phyloP scores from a whole-genome alignment of 2,797 vertebrate genomes.

The Pseudotriccus pelzelni region DNA sequence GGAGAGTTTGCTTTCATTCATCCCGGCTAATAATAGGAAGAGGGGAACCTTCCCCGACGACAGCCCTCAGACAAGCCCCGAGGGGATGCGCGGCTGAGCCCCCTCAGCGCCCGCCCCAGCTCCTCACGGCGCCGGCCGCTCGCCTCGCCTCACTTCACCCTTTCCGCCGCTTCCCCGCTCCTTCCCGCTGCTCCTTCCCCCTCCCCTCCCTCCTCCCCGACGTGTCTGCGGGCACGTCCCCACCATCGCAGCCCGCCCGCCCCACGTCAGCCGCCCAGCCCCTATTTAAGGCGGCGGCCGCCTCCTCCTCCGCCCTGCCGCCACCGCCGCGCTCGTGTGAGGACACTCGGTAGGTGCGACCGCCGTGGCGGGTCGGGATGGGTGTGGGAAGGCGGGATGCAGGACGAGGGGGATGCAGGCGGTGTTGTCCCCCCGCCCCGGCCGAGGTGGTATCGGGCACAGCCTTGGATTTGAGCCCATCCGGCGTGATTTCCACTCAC shows the following conservation, averaged over 20 bases:
- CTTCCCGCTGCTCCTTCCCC: not conserved
- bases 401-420: fast-evolving
- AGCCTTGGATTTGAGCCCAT: not conserved
- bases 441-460: not conserved
- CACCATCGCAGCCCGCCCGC: not conserved
- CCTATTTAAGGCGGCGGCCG: slow-evolving; percentile 4
- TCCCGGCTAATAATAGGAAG: not conserved
- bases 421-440: not conserved
- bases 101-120: not conserved
- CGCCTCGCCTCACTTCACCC: not conserved
- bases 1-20: not conserved
- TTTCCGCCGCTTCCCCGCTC: fast-evolving
- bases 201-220: not conserved
- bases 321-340: fast-evolving
- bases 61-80: not conserved
- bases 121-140: not conserved
- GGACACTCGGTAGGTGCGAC: not conserved
- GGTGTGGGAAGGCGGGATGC: not conserved
- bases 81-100: not conserved
- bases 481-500: not conserved
- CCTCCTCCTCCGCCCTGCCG: not conserved
- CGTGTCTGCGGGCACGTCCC: slow-evolving; percentile 54
- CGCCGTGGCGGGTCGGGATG: not conserved
- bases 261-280: not conserved
- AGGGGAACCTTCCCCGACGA: not conserved